phyloP scores from a whole-genome alignment of 2,113 vertebrate genomes.

The Numida meleagris region DNA sequence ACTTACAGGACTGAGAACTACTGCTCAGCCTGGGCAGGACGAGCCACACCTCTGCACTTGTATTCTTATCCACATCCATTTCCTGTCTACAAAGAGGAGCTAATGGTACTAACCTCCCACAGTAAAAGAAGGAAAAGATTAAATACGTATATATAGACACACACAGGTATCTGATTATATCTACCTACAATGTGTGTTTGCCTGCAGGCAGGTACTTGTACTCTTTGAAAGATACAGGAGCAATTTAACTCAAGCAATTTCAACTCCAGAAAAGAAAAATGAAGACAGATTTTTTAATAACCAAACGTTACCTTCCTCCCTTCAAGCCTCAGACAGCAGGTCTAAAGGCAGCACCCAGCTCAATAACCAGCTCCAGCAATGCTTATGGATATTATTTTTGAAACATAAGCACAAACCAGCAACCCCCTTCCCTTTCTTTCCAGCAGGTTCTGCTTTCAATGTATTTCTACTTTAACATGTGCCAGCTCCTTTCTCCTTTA shows the following conservation, averaged over 20 bases:
- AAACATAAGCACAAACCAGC: background rate
- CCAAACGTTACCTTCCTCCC: background rate
- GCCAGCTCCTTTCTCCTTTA: constrained; percentile 27
- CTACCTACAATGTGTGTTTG: fast-evolving
- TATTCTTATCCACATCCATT: background rate
- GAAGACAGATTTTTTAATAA: background rate
- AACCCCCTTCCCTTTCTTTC: background rate
- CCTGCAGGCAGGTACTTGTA: background rate
- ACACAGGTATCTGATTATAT: background rate
- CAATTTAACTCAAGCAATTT: background rate
- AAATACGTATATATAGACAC: background rate
- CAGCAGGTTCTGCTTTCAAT: background rate
- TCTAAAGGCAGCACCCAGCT: background rate
- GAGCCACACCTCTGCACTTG: background rate
- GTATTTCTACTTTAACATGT: constrained; percentile 5
- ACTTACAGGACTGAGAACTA: background rate
- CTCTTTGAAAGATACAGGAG: background rate
- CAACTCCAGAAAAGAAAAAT: background rate
- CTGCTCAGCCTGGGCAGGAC: background rate
- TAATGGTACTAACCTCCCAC: fast-evolving
- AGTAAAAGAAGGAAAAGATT: background rate
- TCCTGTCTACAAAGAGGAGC: background rate
- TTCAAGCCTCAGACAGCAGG: background rate
- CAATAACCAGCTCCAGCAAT: background rate
- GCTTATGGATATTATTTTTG: background rate